Conservation (phyloP, 23 tunicate genomes). For the Ciona savignyi region DNA sequence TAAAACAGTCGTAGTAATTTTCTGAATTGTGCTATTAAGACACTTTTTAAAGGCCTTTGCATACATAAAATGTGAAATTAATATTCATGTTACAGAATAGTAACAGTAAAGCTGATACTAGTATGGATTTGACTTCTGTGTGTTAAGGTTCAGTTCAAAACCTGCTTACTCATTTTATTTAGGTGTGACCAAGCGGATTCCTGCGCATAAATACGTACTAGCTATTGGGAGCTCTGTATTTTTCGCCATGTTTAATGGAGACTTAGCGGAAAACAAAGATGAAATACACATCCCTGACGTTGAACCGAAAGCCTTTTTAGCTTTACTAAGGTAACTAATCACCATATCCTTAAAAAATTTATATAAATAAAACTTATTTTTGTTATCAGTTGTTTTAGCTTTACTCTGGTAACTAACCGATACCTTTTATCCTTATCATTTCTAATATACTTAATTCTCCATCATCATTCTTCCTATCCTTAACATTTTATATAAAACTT, state of each 20-base stretch:
- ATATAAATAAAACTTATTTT: not conserved
- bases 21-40: no score
- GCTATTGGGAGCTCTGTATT: constrained; percentile 91
- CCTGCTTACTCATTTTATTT: no score
- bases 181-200: constrained; percentile 24
- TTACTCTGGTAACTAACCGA: no score
- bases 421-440: not conserved
- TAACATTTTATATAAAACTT: not conserved
- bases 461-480: not conserved
- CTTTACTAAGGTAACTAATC: constrained; percentile 40
- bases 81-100: no score
- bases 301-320: constrained; percentile 64
- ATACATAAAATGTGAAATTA: no score
- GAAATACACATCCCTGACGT: constrained; percentile 83
- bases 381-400: no score
- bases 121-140: no score
- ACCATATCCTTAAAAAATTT: not conserved
- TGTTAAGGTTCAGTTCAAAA: no score
- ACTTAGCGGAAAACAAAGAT: constrained; percentile 65
- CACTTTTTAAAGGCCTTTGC: no score
- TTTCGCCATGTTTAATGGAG: constrained; percentile 88
- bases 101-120: no score
- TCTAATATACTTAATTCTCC: not conserved
- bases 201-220: constrained; percentile 82
- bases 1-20: no score